Base-by-base conservation (phyloP, 2,888 invertebrate genomes). In the Liodrosophila aerea region DNA sequence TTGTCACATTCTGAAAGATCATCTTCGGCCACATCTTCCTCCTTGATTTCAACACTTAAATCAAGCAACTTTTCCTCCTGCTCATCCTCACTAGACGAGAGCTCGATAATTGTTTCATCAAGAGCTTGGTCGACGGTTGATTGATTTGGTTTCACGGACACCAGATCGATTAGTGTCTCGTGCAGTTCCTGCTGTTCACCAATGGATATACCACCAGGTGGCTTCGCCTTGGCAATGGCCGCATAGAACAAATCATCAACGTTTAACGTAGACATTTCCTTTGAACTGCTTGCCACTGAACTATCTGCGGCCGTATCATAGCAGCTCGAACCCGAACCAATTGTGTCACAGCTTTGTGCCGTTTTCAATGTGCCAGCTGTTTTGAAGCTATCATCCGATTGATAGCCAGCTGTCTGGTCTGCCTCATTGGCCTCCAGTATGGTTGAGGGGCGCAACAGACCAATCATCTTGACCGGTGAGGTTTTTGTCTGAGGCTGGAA, bases 391-490 rank as follows among this genome's bases (percentile, higher is more conserved):
- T 62, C 45, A 30, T 78, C 76, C 0, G 80, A 68, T 12, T 16
- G 41, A 1, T 27, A 15, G 2, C 36, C 52, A 0, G 8, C 39
- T n/a, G 67, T 41, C 0, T 72, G 31, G 8, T 83, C 82, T 15
- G 78, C 77, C n/a, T 76, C 82, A 30, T 58, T 75, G 43, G 87
- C 87, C 54, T 90, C 90, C 12, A 90, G 54, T 29, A 90, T 90
- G 16, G 90, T 90, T 0, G 90, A 90, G 4, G 90, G 90, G 1
- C 90, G 85, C 45, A 89, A 12, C 1, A 89, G 58, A 0, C 89
- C 89, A 0, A 89, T 86, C 86, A 88, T 87, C 69, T 90, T 90
- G 0, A 89, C 85, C 0, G 90, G 90, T 1, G 90, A 90, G 1
- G 85, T 84, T 31, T 84, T 83, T 1, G 70, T 36, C 1, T 62